A percentile compares a stretch with the other conserved stretches of the same genome.
Conservation (phyloP, 2,888 invertebrate species). For the Phalera bucephala region DNA sequence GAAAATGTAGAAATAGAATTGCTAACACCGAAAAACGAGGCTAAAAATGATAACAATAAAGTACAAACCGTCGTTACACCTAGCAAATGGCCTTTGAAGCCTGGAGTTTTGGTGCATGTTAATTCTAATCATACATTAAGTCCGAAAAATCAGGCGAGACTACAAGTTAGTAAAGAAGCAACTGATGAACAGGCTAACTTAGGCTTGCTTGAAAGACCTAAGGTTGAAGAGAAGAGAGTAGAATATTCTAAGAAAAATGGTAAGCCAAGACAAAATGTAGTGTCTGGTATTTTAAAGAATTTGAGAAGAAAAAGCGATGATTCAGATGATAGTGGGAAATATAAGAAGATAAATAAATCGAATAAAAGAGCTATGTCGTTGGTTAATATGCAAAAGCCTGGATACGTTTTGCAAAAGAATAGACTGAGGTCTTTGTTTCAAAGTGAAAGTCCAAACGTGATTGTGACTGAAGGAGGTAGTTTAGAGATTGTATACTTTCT, state of each 20-base stretch:
- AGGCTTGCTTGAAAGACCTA: slow-evolving; percentile 70
- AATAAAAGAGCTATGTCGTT: slow-evolving; percentile 74
- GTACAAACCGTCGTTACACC: slow-evolving; percentile 72
- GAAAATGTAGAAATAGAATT: slow-evolving; percentile 40
- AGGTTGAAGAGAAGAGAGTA: slow-evolving; percentile 44
- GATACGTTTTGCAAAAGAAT: slow-evolving; percentile 61
- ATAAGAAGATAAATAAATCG: slow-evolving; percentile 74
- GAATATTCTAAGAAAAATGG: slow-evolving; percentile 69
- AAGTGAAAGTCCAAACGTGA: slow-evolving; percentile 72
- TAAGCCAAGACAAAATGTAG: slow-evolving; percentile 61
- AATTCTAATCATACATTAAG: slow-evolving; percentile 90
- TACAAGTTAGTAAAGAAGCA: slow-evolving; percentile 49
- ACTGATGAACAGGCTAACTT: slow-evolving; percentile 53
- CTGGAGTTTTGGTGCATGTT: slow-evolving; percentile 94
- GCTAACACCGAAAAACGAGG: slow-evolving; percentile 48
- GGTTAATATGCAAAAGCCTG: slow-evolving; percentile 63
- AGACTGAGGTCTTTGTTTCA: slow-evolving; percentile 72
- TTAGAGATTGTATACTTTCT: slow-evolving; percentile 10
- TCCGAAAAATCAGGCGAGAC: slow-evolving; percentile 77
- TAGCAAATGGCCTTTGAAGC: slow-evolving; percentile 93
- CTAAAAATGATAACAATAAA: slow-evolving; percentile 49
- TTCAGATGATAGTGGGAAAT: slow-evolving; percentile 73
- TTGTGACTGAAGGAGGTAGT: slow-evolving; percentile 81
- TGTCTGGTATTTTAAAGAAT: slow-evolving; percentile 65
- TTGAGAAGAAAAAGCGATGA: slow-evolving; percentile 64